Conservation (phyloP, 2,113 vertebrate species). For the Anguilla rostrata region DNA sequence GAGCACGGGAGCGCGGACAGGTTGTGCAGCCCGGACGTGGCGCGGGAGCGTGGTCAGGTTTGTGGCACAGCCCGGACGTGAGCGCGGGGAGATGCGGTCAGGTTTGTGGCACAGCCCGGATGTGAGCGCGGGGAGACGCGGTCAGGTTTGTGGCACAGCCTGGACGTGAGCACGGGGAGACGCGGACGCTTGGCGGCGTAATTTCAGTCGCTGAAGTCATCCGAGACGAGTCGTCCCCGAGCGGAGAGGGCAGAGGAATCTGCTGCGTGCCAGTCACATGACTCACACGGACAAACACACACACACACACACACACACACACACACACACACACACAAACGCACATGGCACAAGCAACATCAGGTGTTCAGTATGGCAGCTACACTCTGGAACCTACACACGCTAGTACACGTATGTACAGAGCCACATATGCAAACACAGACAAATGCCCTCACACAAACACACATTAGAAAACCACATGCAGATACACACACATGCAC, state of each 20-base stretch:
- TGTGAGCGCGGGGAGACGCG: too few species aligned
- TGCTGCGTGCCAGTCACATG: background rate
- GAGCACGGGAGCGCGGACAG: background rate
- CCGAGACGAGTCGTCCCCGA: background rate
- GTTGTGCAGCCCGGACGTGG: too few species aligned
- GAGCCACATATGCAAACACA: too few species aligned
- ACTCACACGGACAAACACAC: background rate
- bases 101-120: too few species aligned
- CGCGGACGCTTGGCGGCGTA: background rate
- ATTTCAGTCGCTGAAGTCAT: background rate
- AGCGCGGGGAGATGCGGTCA: too few species aligned
- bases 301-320: too few species aligned
- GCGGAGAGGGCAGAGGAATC: background rate
- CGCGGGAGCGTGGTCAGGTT: too few species aligned
- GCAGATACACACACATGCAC: background rate
- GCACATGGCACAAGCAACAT: too few species aligned
- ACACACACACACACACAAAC: too few species aligned
- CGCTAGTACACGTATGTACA: background rate
- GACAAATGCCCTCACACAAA: background rate
- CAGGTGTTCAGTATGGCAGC: background rate
- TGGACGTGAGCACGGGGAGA: background rate
- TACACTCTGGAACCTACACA: background rate
- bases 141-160: too few species aligned
- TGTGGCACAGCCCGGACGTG: too few species aligned
- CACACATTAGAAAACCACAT: background rate